Base-by-base conservation (phyloP, 1,140 invertebrate species). In the Drosophila busckii region DNA sequence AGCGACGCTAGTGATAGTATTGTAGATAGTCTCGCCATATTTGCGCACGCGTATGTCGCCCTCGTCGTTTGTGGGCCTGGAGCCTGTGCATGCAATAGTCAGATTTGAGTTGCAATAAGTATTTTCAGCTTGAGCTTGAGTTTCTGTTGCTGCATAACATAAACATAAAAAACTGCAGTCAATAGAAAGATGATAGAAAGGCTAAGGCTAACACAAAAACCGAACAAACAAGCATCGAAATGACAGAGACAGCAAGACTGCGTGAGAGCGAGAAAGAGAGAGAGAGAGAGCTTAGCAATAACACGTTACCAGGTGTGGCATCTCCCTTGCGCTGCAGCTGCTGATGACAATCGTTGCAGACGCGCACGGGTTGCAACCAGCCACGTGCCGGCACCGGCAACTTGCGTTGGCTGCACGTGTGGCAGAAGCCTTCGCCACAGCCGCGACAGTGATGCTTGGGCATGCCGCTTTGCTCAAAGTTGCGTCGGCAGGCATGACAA, bases 391-490 rank as follows among this genome's bases (percentile, higher is more conserved):
- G 93, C 15, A 94, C 92, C 10, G 91, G 89, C 49, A 89, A 88
- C 6, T 83, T 88, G 19, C 89, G 89, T 1, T 89, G 90, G 1
- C 92, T 93, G 73, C 93, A 94, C 6, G 87, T 84, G 34, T 90
- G 88, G 70, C 94, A 92, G 70, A 95, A 92, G 25, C 93, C 92
- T 84, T 94, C 89, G 10, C 93, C 93, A 82, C 93, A 96, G 0
- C 91, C 89, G 16, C 94, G 91, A 76, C 95, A 96, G 67, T 96
- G 95, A 78, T 96, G 95, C 58, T 94, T 95, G 22, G 71, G 53
- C 2, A 89, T 88, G 13, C 89, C 89, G 3, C 86, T 86, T 4
- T 85, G 60, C 12, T 75, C 76, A 59, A 93, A 93, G 9, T 71
- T 64, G 40, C 82, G 88, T 54, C 91, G 89, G 85, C 94, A 95